A percentile compares a stretch with the other conserved stretches of the same genome.
Evolutionary conservation across 2,888 invertebrate genomes (phyloP).

Genomic region (Caenorhabditis sinica): DNA sequence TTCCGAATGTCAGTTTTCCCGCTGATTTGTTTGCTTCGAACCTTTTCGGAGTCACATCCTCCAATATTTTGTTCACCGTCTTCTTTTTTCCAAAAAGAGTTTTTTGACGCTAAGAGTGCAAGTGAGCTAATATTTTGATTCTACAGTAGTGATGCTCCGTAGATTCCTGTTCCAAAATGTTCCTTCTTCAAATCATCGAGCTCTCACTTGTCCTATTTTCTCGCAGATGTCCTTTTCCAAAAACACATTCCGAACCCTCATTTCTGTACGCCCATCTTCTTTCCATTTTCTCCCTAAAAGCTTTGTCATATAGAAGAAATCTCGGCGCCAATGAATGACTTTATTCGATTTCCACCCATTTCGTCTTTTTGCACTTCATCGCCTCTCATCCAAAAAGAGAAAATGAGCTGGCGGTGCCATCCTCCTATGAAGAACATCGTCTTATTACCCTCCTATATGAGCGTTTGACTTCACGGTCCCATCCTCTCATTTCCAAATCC

Average conservation of each 20-base stretch:
- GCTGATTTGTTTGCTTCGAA: slow-evolving; percentile 33
- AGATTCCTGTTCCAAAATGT: too few species aligned
- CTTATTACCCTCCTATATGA: slow-evolving; percentile 35
- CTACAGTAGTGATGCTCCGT: too few species aligned
- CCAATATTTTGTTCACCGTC: background rate
- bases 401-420: background rate
- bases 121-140: too few species aligned
- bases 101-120: background rate
- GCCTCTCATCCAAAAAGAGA: background rate
- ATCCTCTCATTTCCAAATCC: slow-evolving; percentile 35
- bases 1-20: slow-evolving; percentile 34
- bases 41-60: background rate
- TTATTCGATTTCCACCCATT: slow-evolving; percentile 39
- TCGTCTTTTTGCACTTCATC: slow-evolving; percentile 42
- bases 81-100: background rate
- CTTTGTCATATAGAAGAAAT: slow-evolving; percentile 39
- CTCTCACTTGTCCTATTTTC: background rate
- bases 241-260: slow-evolving; percentile 8
- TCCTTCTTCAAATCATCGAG: too few species aligned
- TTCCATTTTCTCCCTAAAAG: slow-evolving; percentile 13
- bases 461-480: slow-evolving; percentile 10
- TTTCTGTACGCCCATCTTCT: background rate
- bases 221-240: background rate
- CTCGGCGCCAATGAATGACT: slow-evolving; percentile 52
- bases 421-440: slow-evolving; percentile 42